These are phyloP conservation scores for Anoplolepis gracilipes DNA, from an alignment of 1,140 invertebrate species.

Conservation along the genomic window DNA sequence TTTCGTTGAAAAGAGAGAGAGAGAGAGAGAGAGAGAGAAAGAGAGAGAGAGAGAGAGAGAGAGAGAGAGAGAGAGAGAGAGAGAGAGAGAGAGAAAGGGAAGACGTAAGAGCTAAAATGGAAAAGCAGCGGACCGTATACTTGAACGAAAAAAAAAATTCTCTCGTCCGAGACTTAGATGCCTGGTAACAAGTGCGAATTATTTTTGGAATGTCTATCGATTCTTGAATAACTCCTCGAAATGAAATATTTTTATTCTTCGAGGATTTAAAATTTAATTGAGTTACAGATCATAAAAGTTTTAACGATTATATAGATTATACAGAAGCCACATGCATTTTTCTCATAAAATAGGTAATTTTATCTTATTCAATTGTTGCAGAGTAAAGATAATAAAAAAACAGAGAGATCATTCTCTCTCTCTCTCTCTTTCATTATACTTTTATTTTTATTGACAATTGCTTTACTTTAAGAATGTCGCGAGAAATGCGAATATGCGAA, in stretches of 20 bases:
- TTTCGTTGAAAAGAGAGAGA: neutral
- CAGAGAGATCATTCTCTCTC: neutral
- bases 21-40: neutral
- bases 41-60: too few relatives aligned
- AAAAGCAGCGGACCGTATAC: neutral
- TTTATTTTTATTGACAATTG: neutral
- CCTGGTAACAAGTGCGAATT: conserved; percentile 4
- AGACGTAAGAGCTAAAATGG: neutral
- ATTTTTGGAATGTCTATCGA: conserved; percentile 16
- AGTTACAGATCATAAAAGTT: neutral
- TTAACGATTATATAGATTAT: neutral
- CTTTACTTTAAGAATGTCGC: neutral
- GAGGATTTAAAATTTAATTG: conserved; percentile 32
- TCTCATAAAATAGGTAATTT: neutral
- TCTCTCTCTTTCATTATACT: neutral
- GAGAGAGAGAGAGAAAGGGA: neutral
- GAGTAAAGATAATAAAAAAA: too few relatives aligned
- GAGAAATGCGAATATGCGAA: neutral
- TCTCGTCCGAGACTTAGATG: conserved; percentile 15
- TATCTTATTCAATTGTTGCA: neutral
- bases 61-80: too few relatives aligned
- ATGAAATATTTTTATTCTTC: neutral
- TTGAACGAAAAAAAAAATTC: conserved; percentile 16
- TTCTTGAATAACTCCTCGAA: neutral
- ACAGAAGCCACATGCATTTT: neutral